Base-by-base conservation (phyloP, 2,888 invertebrate species). In the Orgyia antiqua region DNA sequence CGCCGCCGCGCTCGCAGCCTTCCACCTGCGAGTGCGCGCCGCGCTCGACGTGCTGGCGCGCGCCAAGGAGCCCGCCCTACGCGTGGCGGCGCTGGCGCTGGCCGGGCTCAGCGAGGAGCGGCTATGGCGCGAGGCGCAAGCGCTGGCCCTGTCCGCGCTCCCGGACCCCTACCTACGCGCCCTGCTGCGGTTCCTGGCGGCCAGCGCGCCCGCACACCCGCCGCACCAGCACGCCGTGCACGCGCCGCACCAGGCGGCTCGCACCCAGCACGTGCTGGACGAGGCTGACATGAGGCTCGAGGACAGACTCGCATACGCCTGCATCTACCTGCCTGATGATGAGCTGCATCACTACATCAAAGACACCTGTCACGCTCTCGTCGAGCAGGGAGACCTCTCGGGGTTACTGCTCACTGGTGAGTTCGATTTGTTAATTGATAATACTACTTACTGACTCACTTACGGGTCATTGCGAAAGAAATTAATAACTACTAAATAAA, bases 221-320 rank as follows among this genome's bases (percentile, higher is more conserved):
- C 53, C 42, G 92, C 92, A 30, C 92, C 93, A 44, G 89, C 49
- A 37, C 33, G 46, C 36, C 19, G 29, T 48, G 17, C 49, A 36
- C 11, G 46, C 44, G 17, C 46, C 51, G 4, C 50, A 41, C 17
- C 62, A 66, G 36, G 29, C 40, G 29, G 63, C 67, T 27, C n/a
- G n/a, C n/a, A n/a, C n/a, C n/a, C n/a, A n/a, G n/a, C n/a, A n/a
- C n/a, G 77, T 73, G 42, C 68, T 75, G 15, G 91, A 91, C 60
- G 97, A 97, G 74, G 90, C 88, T 23, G 94, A 92, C 25, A 92
- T 98, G 80, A 91, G 93, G 0, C 91, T 98, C 5, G 93, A 93
- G 47, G 97, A 97, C 79, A 89, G 95, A 55, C 92, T 97, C 29
- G 96, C 96, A n/a, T 96, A 97, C 80, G 96, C 96, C 10, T 93